Evolutionary conservation across 2,888 invertebrate genomes (phyloP), one percentile per base, ranked within the genome.

Genomic region (Hypselothyrea guttata): DNA sequence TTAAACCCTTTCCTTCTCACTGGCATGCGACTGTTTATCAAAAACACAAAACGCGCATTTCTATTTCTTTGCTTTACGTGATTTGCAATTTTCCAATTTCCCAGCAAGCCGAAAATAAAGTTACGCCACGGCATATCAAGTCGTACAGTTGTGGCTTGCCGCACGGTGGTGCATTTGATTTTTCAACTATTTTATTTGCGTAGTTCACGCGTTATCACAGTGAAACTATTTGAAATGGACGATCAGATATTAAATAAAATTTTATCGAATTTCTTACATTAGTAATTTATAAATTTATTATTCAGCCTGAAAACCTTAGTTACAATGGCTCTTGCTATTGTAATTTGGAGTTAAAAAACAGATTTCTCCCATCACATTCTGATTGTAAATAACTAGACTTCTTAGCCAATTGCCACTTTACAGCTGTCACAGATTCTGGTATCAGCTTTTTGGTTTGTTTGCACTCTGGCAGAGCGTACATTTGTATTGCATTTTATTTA

Each of bases 81-180:
- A 86, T 86, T 83, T 83, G 75, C 75, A 77, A 75, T 82, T 87
- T 83, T 71, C 72, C 86, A 78, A 87, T 83, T 83, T 72, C 65
- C 41, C 74, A 52, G 52, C 60, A 35, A 35, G 58, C 56, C 61
- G 30, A 71, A 79, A 77, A 74, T 76, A 68, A 69, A 85, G 60
- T 63, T 71, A 18, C 22, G 38, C 67, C 44, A 38, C 57, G 55
- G 55, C 66, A 71, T 56, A 67, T 64, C 70, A 65, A 60, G 49
- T 16, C 38, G 34, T 49, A 30, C 22, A 45, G 51, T 41, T 77
- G 66, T 57, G 75, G 61, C 57, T 66, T 60, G 60, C 74, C 77
- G 57, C 61, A 62, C 51, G 31, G 31, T 28, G 35, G 40, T 60
- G 48, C 58, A 58, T 84, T 84, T 66, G 60, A 81, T 63, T 65